Conservation (phyloP, 2,113 vertebrate genomes). For the Brachionichthys hirsutus region DNA sequence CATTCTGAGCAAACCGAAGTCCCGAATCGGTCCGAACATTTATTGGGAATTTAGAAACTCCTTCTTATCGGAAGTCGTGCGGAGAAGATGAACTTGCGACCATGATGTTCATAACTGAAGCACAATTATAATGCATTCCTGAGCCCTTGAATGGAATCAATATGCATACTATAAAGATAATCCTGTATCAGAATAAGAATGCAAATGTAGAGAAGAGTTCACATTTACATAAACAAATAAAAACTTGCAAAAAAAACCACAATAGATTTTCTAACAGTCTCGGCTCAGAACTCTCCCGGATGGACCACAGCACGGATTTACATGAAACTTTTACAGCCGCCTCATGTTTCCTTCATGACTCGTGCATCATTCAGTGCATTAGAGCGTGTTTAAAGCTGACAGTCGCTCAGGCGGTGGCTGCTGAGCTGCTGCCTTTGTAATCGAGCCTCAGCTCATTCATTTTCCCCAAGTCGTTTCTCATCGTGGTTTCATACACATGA, state of each 20-base stretch:
- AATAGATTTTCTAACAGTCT: background rate
- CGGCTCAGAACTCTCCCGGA: background rate
- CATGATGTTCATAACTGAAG: no score
- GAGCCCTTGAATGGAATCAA: no score
- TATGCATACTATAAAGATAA: no score
- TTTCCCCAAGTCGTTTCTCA: no score
- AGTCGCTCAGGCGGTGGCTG: background rate
- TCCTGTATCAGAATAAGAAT: no score
- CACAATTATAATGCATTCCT: no score
- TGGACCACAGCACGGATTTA: background rate
- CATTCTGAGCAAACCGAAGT: background rate
- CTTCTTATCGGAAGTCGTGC: slow-evolving; percentile 10
- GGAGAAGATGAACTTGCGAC: no score
- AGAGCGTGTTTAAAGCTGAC: slow-evolving; percentile 6
- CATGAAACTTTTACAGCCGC: background rate
- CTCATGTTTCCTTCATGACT: background rate
- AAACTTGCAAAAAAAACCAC: no score
- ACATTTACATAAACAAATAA: no score
- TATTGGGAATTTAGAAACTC: background rate
- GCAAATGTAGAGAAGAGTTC: no score
- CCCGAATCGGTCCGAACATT: background rate
- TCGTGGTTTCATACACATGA: background rate
- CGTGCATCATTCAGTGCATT: no score
- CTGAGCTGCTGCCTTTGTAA: background rate
- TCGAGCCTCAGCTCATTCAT: background rate